Base-by-base conservation (phyloP, 2,797 vertebrate genomes). In the Chromis chromis region DNA sequence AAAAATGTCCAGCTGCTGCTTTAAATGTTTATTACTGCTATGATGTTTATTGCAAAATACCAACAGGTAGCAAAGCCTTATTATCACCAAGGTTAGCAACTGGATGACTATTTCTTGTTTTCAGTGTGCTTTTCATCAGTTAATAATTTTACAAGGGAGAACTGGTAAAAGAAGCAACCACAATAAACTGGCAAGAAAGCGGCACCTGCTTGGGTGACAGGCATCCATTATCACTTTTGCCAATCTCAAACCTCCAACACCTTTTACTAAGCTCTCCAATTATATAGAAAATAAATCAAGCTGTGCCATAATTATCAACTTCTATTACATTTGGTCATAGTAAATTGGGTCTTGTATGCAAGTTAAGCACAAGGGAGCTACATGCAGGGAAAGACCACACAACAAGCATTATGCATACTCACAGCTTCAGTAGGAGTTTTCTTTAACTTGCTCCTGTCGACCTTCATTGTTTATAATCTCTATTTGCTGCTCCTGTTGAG, bases 341-440 rank as follows among this genome's bases (percentile, higher is more conserved):
- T 24, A 39, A 67, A 57, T 36, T 61, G 3, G 5, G 22, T 22
- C 33, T 33, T 72, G 10, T 40, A 39, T 21, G 19, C 19, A 74
- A 58, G 61, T 66, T 0, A 49, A 25, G 10, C 6, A 65, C 8
- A 13, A 36, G 3, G 60, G 21, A 65, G 8, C 21, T 9, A 22
- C 8, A 50, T 9, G 11, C 31, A 57, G 33, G 8, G 10, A 76
- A 48, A 44, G 1, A 67, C 40, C 3, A 49, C 3, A 66, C 2
- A 40, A 10, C 8, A 53, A 39, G 1, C 10, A 67, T 40, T 48
- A 67, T 25, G 55, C 25, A 92, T 92, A 96, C 97, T 96, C 83
- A 98, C 97, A 93, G 97, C 97, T 95, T 98, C 97, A 6, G 97
- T 98, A 81, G 97, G 97, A 71, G 96, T 98, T 94, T 98, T 98